Evolutionary conservation across 2,113 vertebrate species (phyloP).

Genomic region (Eurypyga helias): DNA sequence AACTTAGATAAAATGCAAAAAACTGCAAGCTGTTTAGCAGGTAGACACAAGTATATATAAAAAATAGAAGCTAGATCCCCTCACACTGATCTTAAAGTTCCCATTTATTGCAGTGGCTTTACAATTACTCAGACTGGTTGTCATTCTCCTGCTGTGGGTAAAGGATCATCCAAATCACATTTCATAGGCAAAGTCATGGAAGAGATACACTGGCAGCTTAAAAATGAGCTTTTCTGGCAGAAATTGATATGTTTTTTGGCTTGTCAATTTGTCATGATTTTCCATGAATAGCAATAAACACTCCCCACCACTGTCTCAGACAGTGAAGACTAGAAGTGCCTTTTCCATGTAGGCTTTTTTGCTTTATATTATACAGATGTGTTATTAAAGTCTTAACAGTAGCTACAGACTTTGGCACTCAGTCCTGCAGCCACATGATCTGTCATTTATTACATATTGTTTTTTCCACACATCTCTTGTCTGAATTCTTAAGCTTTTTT

Average conservation of each 20-base stretch:
- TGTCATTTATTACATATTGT: neutral
- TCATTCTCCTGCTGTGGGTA: neutral
- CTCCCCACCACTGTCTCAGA: neutral
- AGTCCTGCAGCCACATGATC: neutral
- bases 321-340: neutral
- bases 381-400: constrained; percentile 35
- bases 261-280: constrained; percentile 46
- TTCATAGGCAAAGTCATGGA: constrained; percentile 24
- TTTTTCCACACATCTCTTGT: constrained; percentile 42
- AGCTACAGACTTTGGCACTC: constrained; percentile 38
- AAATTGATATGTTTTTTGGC: constrained; percentile 39
- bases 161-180: constrained; percentile 14
- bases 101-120: neutral
- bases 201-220: neutral
- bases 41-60: neutral
- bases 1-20: neutral
- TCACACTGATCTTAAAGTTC: neutral
- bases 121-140: neutral
- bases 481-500: constrained; percentile 6
- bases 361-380: constrained; percentile 57
- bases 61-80: neutral
- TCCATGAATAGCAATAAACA: constrained; percentile 56
- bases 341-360: constrained; percentile 42
- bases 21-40: neutral
- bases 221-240: constrained; percentile 37